These are phyloP conservation scores for Semicossyphus pulcher DNA, from an alignment of 2,113 vertebrate species.

Conservation along the genomic window DNA sequence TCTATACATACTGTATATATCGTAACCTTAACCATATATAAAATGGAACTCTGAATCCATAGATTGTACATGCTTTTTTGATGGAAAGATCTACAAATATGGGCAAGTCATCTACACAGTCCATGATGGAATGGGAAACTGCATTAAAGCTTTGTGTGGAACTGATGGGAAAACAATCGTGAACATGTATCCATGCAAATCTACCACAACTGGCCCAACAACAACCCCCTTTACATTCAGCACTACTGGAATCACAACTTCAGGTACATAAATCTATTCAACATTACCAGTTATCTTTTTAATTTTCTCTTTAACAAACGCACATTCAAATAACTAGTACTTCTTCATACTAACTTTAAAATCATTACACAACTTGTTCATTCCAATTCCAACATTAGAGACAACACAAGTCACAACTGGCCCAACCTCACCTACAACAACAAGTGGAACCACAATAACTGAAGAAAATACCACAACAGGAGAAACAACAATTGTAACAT, in stretches of 20 bases:
- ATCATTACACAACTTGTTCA: too few species aligned
- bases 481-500: too few species aligned
- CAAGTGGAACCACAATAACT: too few species aligned
- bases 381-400: too few species aligned
- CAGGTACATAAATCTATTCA: not conserved
- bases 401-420: too few species aligned
- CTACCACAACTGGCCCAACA: not conserved
- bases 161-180: slow-evolving; percentile 83
- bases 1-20: too few species aligned
- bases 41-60: not conserved
- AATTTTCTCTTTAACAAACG: too few species aligned
- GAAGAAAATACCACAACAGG: too few species aligned
- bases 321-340: too few species aligned
- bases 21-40: too few species aligned
- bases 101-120: slow-evolving; percentile 86
- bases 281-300: not conserved
- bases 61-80: slow-evolving; percentile 89
- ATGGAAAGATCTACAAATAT: slow-evolving; percentile 74
- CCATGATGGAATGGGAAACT: slow-evolving; percentile 87
- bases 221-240: not conserved
- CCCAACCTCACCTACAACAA: too few species aligned
- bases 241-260: not conserved
- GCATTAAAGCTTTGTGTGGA: slow-evolving; percentile 85
- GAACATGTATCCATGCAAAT: slow-evolving; percentile 29
- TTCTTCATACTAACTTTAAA: too few species aligned